Base-by-base conservation (phyloP, 2,113 vertebrate genomes). In the Etheostoma spectabile region DNA sequence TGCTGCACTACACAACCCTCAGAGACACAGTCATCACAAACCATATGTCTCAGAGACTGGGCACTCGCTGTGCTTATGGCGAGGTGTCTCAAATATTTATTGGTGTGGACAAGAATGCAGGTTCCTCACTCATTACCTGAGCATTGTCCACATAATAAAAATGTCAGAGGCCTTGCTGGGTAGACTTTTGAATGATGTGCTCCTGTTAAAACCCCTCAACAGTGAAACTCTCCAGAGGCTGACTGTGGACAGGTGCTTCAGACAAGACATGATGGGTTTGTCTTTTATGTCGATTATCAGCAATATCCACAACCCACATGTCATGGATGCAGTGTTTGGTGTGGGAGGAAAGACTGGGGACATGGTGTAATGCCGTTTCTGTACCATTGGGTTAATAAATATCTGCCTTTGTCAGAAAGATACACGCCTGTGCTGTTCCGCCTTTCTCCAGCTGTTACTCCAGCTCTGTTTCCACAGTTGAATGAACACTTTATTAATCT, bases 1-100 rank as follows among this genome's bases (percentile, higher is more conserved):
- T 76, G 74, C 84, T 68, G 70, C 57, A 27, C 85, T 85, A 79
- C 85, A 74, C 81, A 86, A 90, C 53, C 65, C 53, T 42, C 82
- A 84, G 55, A 53, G 75, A 81, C 66, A 73, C 62, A 68, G 70
- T 46, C 79, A 67, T 72, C 75, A 71, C 63, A 48, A 14, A 66
- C 75, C 60, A 66, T 66, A 77, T 60, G 77, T 85, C 69, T 73
- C 77, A 75, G 33, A 76, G 24, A 56, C 76, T 19, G 46, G 86
- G 38, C 65, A 16, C 24, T 67, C 27, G 71, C 61, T 78, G 70
- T 63, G 38, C 70, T 53, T n/a, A 68, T 24, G 56, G 19, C 8
- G 6, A n/a, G 21, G 5, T 68, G n/a, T 64, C 78, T 65, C 55
- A 75, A 18, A 82, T 84, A 84, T 83, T 64, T 82, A 74, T 57